Base-by-base conservation (phyloP, 2,797 vertebrate species). In the Gobionotothen gibberifrons region DNA sequence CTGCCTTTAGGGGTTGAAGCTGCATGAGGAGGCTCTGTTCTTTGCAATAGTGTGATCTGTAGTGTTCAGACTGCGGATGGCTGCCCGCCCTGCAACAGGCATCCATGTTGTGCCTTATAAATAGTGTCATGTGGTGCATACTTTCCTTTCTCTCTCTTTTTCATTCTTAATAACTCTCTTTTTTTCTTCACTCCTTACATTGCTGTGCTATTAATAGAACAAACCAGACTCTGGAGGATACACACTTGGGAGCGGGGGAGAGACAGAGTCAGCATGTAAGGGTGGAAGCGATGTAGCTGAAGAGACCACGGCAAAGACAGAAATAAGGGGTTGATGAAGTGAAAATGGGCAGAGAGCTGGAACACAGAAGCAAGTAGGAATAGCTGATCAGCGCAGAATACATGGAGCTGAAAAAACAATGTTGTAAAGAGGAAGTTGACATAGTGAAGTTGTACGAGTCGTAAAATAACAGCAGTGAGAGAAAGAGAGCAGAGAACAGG, bases 151-250 rank as follows among this genome's bases (percentile, higher is more conserved):
- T 43, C 17, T 67, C 60, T 69, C 72, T 72, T 70, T 48, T 9
- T 58, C 1, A 29, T 39, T 32, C 52, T 43, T 47, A 48, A n/a
- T 49, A 57, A n/a, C 32, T 39, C 59, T 59, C 42, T 76, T 56
- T 69, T 19, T 11, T 46, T 17, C 56, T 67, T 62, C 64, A 69
- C 62, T 57, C 66, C 66, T 72, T 79, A 79, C 76, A 75, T 53
- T 59, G 51, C 66, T 58, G 60, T 78, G 77, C 86, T 93, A 89
- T 89, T 91, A 89, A 91, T 90, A 91, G 84, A 73, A 64, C 26
- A 57, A 46, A 48, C 74, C 73, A 83, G 63, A 82, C 78, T 85
- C 78, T 44, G 56, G 85, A 87, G 84, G 72, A 85, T 51, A 57
- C 58, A 78, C 84, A 81, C 72, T 53, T 70, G 74, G 70, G 58